Evolutionary conservation across 1,140 invertebrate genomes (phyloP), one percentile per base, ranked within the genome.

Genomic region (Fopius arisanus): DNA sequence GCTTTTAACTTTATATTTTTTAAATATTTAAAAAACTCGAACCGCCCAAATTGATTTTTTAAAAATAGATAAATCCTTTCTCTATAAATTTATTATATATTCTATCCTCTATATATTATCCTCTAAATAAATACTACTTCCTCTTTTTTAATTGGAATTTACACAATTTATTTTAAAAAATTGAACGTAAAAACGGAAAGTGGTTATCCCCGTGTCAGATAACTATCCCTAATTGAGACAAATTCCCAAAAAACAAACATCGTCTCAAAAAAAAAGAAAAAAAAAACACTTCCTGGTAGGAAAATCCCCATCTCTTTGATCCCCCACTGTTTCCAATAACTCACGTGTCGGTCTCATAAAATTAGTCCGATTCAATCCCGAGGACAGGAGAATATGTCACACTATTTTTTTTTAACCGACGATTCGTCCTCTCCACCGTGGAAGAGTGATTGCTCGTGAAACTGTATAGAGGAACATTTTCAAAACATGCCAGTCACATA

Each of bases 401-500:
- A 23, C 1, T 59, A 26, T 59, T 59, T 51, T 51, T 51, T 7
- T 14, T 48, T 14, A 12, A 26, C 19, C 23, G 3, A 2, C 3
- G 2, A 26, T 28, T 23, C 19, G 7, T 59, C 23, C 16, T 6
- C 21, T 16, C 16, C 2, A 37, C 33, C 33, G 33, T 33, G 59
- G 21, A 28, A 71, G 51, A 40, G 29, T 40, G 28, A 54, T 74
- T 23, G 43, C 21, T 26, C 41, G 23, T 67, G 67, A 75, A 67
- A 59, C 59, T 59, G 59, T 74, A 41, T 28, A 65, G 62, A 28
- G 51, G 59, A 41, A 63, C 33, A 59, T 70, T 70, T 71, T 76
- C 67, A 72, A 76, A 76, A 76, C 75, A 76, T 76, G 71, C 75
- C 67, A 76, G 70, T 76, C 71, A 75, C 40, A 71, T 67, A 48